These are phyloP conservation scores for Actenoides lindsayi DNA, from an alignment of 2,113 vertebrate species.

Conservation along the genomic window DNA sequence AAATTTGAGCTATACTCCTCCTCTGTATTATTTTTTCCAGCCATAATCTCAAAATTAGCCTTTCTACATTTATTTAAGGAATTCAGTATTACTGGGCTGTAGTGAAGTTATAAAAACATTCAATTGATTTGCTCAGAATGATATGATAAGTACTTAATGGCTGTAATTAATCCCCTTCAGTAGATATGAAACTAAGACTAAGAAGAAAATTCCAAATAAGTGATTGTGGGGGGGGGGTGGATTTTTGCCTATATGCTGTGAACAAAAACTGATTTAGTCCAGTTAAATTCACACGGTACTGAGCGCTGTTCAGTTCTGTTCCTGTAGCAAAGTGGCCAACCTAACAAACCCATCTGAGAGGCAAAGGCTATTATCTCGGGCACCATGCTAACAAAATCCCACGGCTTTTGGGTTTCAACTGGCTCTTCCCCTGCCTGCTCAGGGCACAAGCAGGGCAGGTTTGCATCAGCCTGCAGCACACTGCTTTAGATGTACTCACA, in stretches of 20 bases:
- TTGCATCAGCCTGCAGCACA: neutral
- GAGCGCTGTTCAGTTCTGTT: neutral
- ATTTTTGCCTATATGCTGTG: neutral
- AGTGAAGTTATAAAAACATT: neutral
- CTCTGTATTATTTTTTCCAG: neutral
- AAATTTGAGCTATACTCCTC: neutral
- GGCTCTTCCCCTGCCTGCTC: neutral
- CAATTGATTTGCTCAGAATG: neutral
- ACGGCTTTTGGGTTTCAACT: neutral
- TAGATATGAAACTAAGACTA: neutral
- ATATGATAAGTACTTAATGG: neutral
- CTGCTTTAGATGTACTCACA: accelerated
- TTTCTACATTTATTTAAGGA: neutral
- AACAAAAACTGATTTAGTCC: neutral
- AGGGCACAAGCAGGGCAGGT: neutral
- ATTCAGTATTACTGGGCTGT: neutral
- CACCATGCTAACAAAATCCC: neutral
- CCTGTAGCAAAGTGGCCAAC: neutral
- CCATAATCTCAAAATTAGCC: neutral
- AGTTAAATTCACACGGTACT: neutral
- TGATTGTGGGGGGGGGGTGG: neutral
- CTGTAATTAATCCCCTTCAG: neutral
- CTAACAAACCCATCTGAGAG: neutral
- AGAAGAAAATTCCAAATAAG: neutral
- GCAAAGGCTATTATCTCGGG: neutral